phyloP scores from a whole-genome alignment of 2,888 invertebrate genomes.

The Tetragnatha montana region DNA sequence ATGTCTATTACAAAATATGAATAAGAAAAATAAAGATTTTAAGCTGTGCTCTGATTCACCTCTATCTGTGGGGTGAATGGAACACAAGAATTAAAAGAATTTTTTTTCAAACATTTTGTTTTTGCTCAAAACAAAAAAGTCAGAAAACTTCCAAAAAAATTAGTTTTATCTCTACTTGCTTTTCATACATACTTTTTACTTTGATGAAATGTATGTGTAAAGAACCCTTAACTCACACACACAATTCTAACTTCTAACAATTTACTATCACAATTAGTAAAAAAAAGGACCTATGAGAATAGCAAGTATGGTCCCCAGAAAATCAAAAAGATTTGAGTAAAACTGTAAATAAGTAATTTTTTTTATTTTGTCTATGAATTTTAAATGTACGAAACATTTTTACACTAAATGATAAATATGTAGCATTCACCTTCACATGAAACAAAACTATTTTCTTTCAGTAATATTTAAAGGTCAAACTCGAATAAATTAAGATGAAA shows the following conservation, averaged over 20 bases:
- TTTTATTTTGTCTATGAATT: conserved; percentile 62
- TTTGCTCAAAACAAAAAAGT: too few relatives aligned
- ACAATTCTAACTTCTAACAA: too few relatives aligned
- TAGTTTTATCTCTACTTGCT: background rate
- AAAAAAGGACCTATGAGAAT: background rate
- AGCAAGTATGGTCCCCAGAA: too few relatives aligned
- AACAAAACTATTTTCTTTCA: conserved; percentile 61
- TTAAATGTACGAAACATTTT: conserved; percentile 51
- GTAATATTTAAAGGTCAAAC: conserved; percentile 9
- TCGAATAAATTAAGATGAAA: conserved; percentile 25
- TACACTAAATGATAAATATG: conserved; percentile 55
- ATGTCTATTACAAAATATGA: too few relatives aligned
- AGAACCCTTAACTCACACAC: background rate
- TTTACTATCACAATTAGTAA: too few relatives aligned
- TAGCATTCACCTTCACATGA: conserved; percentile 51
- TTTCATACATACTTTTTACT: conserved; percentile 6
- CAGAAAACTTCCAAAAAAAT: too few relatives aligned
- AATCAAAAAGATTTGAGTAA: background rate
- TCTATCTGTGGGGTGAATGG: too few relatives aligned
- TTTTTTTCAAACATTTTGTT: too few relatives aligned
- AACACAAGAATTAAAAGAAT: too few relatives aligned
- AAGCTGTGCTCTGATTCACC: too few relatives aligned
- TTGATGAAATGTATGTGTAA: too few relatives aligned
- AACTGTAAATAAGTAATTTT: conserved; percentile 66
- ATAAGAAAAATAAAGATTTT: too few relatives aligned